A percentile compares a stretch with the other conserved stretches of the same genome.
Evolutionary conservation across 1,140 invertebrate species (phyloP).

Genomic region (Subanguina moxae): DNA sequence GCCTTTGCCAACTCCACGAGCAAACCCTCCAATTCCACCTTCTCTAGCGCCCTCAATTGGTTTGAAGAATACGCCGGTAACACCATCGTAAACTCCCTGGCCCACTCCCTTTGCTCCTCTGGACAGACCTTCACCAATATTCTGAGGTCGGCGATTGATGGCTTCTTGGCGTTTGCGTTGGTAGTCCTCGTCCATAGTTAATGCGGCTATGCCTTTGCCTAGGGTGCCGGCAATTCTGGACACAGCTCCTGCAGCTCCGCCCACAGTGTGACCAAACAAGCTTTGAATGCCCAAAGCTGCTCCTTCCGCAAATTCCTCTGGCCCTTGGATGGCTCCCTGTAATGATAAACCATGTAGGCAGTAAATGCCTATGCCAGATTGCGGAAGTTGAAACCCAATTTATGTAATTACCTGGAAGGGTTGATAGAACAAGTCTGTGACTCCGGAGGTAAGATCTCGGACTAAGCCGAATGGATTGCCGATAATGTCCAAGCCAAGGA

Average conservation of each 20-base stretch:
- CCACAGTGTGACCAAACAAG: conserved; percentile 73
- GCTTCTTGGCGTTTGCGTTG: conserved; percentile 84
- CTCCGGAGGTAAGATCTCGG: conserved; percentile 84
- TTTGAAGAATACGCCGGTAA: conserved; percentile 78
- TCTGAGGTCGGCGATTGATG: conserved; percentile 64
- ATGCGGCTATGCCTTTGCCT: conserved; percentile 85
- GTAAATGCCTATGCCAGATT: too few species aligned
- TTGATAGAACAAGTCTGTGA: conserved; percentile 96
- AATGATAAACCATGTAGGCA: background rate
- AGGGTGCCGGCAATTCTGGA: conserved; percentile 79
- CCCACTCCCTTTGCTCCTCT: conserved; percentile 88
- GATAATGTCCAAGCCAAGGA: too few species aligned
- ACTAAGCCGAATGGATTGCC: conserved; percentile 96
- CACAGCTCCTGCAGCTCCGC: conserved; percentile 90
- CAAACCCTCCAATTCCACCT: conserved; percentile 89
- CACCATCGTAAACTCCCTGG: conserved; percentile 67
- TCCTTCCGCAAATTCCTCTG: too few species aligned
- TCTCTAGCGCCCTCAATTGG: conserved; percentile 88
- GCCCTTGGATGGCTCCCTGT: too few species aligned
- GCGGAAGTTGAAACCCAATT: too few species aligned
- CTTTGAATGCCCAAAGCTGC: too few species aligned
- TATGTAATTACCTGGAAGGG: conserved; percentile 75
- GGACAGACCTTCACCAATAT: conserved; percentile 83
- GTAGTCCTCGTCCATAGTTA: conserved; percentile 93
- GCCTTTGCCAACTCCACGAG: conserved; percentile 92